Evolutionary conservation across 2,888 invertebrate genomes (phyloP), one percentile per base, ranked within the genome.

Genomic region (Anthrax anthrax): DNA sequence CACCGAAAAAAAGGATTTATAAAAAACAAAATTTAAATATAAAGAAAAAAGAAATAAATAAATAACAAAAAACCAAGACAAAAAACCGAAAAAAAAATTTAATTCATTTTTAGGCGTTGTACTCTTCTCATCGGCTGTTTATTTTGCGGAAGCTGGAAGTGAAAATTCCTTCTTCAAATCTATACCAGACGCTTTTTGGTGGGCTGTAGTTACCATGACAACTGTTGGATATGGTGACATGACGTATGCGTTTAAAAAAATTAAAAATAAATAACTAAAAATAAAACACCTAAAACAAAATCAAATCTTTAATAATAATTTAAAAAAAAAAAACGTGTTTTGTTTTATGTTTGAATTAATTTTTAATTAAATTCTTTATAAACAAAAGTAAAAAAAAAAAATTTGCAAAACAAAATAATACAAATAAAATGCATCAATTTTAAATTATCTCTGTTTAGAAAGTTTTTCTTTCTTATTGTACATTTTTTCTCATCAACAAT

Each of bases 161-260:
- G 92, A 94, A 81, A 88, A 91, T 79, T 95, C 96, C 75, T 94
- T 94, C 86, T 97, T 97, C 87, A 94, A 92, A 81, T 95, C 94
- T 77, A 97, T 97, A 81, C 97, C 97, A 73, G 95, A 95, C 81
- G 96, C 95, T 78, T 96, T 96, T 84, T 96, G 96, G 96, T 97
- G 96, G 96, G 92, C 92, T 75, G 91, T 97, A 76, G 96, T 97
- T 76, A 97, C 90, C 78, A 89, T 89, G 89, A 90, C 89, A 76
- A 97, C 96, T 76, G 97, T 97, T 76, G 97, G 97, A 78, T 97
- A 97, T 83, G 96, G 96, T 79, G 96, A 97, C 81, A 97, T 97
- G 96, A 90, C 89, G 90, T 68, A 67, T 65, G 66, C 61, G 29
- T 32, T 32, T 12, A 27, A 27, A 8, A 12, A 12, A 29, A 32